Base-by-base conservation (phyloP, 2,797 vertebrate species). In the Pipistrellus nathusii region DNA sequence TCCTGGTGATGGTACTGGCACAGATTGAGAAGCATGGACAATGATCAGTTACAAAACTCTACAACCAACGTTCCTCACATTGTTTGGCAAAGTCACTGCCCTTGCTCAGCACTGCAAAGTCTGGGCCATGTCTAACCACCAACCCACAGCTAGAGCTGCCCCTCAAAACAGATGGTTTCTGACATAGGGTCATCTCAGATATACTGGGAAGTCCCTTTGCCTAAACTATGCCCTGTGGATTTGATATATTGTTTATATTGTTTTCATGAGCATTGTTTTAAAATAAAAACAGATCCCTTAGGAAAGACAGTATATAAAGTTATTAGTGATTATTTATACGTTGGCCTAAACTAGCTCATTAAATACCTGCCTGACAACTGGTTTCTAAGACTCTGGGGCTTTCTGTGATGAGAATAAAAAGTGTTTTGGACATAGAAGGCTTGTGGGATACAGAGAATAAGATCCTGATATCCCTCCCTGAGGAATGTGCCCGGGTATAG, bases 71-170 rank as follows among this genome's bases (percentile, higher is more conserved):
- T 55, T 27, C 6, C n/a, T 69, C 41, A 81, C 68, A 17, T 88
- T 89, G 69, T 91, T 92, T 78, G 80, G 81, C 55, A 96, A 96
- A 94, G 82, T 30, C 82, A 80, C 48, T 51, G 44, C 21, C 46
- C 72, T 82, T 69, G 27, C 21, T 83, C 46, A 27, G 27, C 25
- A 25, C 11, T 85, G 46, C 38, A 35, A 48, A 85, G 89, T n/a
- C 48, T 51, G 17, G 25, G 69, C 41, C 21, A 75, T 6, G 27
- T 75, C 5, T 38, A 46, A 38, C 3, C 59, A 81, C 44, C 4
- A 7, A 25, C 51, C 44, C 17, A 4, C 59, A 64, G 2, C 38
- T 38, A 80, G 83, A 86, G 17, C 23, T 32, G 21, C 32, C 30
- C 13, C 51, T 75, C 7, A 30, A 75, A 72, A 72, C 5, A 44